Base-by-base conservation (phyloP, 2,888 invertebrate species). In the Stomorhina lunata region DNA sequence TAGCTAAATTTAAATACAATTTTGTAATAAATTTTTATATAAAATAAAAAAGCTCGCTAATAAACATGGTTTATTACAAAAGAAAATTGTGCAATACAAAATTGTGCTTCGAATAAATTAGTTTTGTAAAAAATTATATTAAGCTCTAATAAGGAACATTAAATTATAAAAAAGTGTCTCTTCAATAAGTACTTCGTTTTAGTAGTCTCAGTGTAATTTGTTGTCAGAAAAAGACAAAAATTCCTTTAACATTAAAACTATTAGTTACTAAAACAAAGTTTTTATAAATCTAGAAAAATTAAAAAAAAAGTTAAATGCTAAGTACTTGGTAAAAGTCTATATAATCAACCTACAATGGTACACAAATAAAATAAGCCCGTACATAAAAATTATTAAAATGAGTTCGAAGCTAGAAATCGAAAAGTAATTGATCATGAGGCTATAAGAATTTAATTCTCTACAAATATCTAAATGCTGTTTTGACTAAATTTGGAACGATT, bases 1-100 rank as follows among this genome's bases (percentile, higher is more conserved):
- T 82, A 82, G 75, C 82, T 82, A 82, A 75, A 75, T 69, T 82
- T 66, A 37, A 32, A 69, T 73, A 77, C 37, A 63, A 37, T 73
- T 76, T 71, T 68, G 48, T 68, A 61, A 78, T 61, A 73, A 43
- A 32, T 53, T 71, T 48, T n/a, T n/a, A n/a, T n/a, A 29, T 69
- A 17, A 29, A 29, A 20, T 53, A 61, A 61, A 59, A 63, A 69
- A 53, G 55, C 53, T 61, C 27, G 57, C 37, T 50, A 32, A 59
- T 66, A 66, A 29, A 63, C 25, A 73, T 12, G 43, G 27, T 34
- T 53, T n/a, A 25, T 53, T 29, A 43, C 15, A 32, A 66, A 48
- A 65, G 29, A 55, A 22, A 17, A 0, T 12, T 25, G 17, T 55
- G 45, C n/a, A 40, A 45, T 37, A 48, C 2, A 61, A 48, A 48